phyloP scores from a whole-genome alignment of 2,888 invertebrate species.

The Muscina levida region DNA sequence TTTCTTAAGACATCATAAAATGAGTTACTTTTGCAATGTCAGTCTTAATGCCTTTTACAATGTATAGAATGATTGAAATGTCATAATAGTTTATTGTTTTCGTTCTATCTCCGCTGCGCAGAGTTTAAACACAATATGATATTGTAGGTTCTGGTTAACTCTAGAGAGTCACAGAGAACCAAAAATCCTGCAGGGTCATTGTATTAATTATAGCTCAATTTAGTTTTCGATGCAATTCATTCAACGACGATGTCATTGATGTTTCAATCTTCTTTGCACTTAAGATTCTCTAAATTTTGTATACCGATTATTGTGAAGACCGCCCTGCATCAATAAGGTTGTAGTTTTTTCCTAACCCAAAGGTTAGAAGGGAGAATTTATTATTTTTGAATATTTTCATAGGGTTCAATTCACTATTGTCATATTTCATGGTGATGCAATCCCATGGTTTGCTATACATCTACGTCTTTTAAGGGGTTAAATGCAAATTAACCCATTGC shows the following conservation, averaged over 20 bases:
- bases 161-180: not conserved
- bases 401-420: not conserved
- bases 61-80: conserved; percentile 48
- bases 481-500: conserved; percentile 26
- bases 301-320: conserved; percentile 19
- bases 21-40: not conserved
- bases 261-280: conserved; percentile 29
- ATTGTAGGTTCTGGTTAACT: conserved; percentile 38
- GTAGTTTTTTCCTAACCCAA: not conserved
- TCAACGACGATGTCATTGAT: conserved; percentile 33
- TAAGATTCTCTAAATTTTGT: conserved; percentile 1
- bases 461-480: not conserved
- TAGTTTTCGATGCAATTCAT: conserved; percentile 12
- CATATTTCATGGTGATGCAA: conserved; percentile 20
- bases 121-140: conserved; percentile 38
- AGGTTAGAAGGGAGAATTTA: not conserved
- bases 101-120: not conserved
- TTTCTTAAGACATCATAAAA: not conserved
- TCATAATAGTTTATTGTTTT: conserved; percentile 54
- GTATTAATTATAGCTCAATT: conserved; percentile 42
- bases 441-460: not conserved
- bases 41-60: not conserved
- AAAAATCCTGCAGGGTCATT: conserved; percentile 53
- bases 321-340: conserved; percentile 22
- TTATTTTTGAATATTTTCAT: not conserved